Conservation (phyloP, 2,113 vertebrate genomes). For the Ploceus nigricollis region DNA sequence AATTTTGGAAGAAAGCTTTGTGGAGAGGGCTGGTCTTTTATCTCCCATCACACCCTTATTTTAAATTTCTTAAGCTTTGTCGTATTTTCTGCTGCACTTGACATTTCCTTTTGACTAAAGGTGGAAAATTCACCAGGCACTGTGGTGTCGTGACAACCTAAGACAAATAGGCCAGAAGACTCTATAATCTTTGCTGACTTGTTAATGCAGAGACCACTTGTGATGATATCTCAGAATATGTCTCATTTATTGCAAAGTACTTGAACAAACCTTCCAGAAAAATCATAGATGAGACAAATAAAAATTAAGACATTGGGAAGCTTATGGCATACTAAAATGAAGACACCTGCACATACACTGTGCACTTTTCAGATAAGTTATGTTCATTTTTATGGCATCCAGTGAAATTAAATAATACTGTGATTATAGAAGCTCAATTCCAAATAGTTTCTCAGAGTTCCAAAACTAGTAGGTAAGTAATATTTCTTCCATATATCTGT, state of each 20-base stretch:
- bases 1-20: not conserved
- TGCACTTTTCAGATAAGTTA: not conserved
- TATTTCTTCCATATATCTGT: not conserved
- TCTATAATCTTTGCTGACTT: not conserved
- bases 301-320: not conserved
- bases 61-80: not conserved
- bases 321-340: not conserved
- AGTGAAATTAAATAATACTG: not conserved
- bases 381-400: fast-evolving
- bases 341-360: not conserved
- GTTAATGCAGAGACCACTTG: not conserved
- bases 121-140: not conserved
- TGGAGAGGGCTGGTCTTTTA: not conserved
- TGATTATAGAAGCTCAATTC: not conserved
- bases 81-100: not conserved
- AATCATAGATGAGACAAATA: not conserved
- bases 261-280: not conserved
- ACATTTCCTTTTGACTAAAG: not conserved
- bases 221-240: not conserved
- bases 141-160: not conserved
- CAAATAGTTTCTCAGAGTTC: not conserved
- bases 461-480: not conserved
- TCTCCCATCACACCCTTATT: not conserved
- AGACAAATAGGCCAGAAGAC: not conserved
- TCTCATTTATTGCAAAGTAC: not conserved